Evolutionary conservation across 2,113 vertebrate species (phyloP).

Genomic region (Oenanthe melanoleuca): DNA sequence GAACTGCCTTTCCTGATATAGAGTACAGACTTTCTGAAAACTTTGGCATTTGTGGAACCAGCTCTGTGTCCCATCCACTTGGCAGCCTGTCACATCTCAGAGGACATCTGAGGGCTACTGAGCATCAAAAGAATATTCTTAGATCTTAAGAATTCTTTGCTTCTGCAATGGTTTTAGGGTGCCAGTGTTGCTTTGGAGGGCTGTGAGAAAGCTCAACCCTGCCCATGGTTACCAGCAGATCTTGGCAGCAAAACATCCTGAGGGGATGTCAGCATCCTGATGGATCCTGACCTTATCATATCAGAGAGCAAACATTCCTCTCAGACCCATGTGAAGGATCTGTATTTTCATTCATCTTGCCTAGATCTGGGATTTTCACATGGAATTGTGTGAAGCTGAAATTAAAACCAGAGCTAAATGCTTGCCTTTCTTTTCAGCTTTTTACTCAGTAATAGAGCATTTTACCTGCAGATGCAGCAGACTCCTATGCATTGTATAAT

Average conservation of each 20-base stretch:
- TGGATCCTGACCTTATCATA: neutral
- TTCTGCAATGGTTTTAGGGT: neutral
- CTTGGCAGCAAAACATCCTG: neutral
- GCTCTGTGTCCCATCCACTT: neutral
- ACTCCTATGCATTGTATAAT: constrained; percentile 38
- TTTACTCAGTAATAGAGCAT: constrained; percentile 40
- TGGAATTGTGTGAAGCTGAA: neutral
- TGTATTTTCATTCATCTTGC: neutral
- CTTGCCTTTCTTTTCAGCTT: neutral
- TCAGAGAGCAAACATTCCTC: neutral
- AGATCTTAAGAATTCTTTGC: neutral
- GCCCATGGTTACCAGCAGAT: neutral
- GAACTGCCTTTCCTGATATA: neutral
- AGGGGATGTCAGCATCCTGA: no score
- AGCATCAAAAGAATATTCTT: neutral
- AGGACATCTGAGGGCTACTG: neutral
- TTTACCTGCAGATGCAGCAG: constrained; percentile 72
- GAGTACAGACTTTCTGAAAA: neutral
- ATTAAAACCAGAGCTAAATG: neutral
- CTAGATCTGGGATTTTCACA: neutral
- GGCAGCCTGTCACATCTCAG: neutral
- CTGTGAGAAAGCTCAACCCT: neutral
- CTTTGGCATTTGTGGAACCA: neutral
- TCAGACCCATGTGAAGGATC: neutral
- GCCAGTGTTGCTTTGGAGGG: neutral